These are phyloP conservation scores for Leptinotarsa texana DNA, from an alignment of 1,140 invertebrate species.

Conservation along the genomic window DNA sequence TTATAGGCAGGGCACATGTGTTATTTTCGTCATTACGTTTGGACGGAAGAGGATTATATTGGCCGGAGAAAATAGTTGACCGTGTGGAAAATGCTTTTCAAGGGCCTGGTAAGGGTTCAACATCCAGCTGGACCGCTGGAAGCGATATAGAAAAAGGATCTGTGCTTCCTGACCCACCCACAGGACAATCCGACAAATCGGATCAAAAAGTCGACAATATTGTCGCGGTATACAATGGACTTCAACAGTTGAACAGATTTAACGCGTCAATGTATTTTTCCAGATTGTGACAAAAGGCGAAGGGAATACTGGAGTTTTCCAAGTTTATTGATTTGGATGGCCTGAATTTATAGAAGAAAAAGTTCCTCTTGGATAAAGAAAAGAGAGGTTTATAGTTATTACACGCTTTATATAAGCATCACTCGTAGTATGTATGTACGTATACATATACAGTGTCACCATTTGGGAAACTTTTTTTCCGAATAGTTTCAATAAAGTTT, in stretches of 20 bases:
- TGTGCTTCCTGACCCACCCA: conserved; percentile 51
- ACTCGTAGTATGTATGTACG: no score
- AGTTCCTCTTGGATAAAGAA: no score
- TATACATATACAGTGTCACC: no score
- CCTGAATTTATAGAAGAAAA: no score
- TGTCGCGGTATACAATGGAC: conserved; percentile 51
- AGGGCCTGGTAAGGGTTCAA: background rate
- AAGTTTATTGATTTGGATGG: no score
- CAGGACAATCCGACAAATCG: conserved; percentile 55
- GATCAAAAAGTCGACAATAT: conserved; percentile 58
- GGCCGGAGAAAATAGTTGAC: conserved; percentile 31
- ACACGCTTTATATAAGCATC: no score
- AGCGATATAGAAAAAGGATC: conserved; percentile 54
- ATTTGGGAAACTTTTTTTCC: no score
- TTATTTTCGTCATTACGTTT: conserved; percentile 55
- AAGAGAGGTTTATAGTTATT: no score
- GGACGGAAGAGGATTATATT: conserved; percentile 53
- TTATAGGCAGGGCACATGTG: conserved; percentile 54
- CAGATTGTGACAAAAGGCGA: conserved; percentile 4
- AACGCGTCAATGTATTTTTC: conserved; percentile 47
- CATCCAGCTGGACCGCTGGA: conserved; percentile 37
- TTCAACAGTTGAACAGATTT: conserved; percentile 41
- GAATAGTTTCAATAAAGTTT: no score
- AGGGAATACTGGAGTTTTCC: no score
- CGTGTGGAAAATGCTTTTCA: background rate